phyloP scores from a whole-genome alignment of 2,888 invertebrate genomes.

The Diloba caeruleocephala region DNA sequence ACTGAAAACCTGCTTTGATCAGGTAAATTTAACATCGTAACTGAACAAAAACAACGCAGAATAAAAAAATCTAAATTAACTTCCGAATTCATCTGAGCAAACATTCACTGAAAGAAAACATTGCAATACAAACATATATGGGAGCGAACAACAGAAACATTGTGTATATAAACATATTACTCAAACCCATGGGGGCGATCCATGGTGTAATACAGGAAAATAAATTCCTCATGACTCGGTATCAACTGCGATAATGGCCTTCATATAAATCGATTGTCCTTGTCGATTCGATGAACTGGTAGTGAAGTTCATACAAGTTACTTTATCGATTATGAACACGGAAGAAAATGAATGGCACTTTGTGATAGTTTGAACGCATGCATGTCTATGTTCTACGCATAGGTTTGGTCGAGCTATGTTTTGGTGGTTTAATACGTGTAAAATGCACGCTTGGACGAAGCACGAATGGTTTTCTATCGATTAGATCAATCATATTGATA shows the following conservation, averaged over 20 bases:
- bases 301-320: slow-evolving; percentile 4
- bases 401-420: not conserved
- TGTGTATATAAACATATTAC: not conserved
- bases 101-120: slow-evolving; percentile 20
- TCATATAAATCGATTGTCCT: slow-evolving; percentile 33
- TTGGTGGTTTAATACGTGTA: not conserved
- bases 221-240: slow-evolving; percentile 1
- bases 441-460: too few relatives aligned
- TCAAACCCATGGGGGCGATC: not conserved
- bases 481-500: too few relatives aligned
- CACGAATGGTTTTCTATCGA: too few relatives aligned
- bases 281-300: slow-evolving; percentile 14
- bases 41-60: not conserved
- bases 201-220: slow-evolving; percentile 3
- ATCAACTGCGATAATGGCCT: slow-evolving; percentile 21
- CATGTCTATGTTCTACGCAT: not conserved
- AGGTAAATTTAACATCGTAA: too few relatives aligned
- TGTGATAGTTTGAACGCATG: not conserved
- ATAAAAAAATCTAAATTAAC: slow-evolving; percentile 33
- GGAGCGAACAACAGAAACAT: slow-evolving; percentile 2
- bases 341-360: not conserved
- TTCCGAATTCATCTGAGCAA: slow-evolving; percentile 15
- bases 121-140: not conserved
- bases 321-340: slow-evolving; percentile 15
- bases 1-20: too few relatives aligned